phyloP scores from a whole-genome alignment of 2,888 invertebrate genomes.

The Girardia tigrina region DNA sequence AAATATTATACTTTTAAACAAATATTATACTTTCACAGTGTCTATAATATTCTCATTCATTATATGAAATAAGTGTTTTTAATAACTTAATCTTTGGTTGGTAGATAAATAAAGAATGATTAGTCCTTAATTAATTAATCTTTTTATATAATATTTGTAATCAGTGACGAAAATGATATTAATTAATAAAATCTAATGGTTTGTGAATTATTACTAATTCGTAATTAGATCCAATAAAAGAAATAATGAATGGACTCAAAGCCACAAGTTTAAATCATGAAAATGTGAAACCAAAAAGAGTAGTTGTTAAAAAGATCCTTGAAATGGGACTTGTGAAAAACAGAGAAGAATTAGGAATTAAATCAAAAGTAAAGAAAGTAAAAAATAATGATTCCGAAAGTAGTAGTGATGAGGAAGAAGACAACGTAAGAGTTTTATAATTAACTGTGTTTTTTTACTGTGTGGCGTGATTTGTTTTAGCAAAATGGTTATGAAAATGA shows the following conservation, averaged over 20 bases:
- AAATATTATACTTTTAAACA: no score
- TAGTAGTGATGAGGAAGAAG: neutral
- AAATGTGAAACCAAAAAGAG: neutral
- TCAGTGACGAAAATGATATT: no score
- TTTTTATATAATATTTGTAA: no score
- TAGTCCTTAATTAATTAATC: no score
- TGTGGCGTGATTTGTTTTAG: neutral
- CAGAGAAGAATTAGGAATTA: neutral
- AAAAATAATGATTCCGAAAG: neutral
- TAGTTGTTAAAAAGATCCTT: neutral
- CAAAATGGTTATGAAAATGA: neutral
- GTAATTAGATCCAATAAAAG: neutral
- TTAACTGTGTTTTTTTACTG: neutral
- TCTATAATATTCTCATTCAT: no score
- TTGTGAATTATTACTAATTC: no score
- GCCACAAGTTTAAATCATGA: neutral
- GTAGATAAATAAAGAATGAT: no score
- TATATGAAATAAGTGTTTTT: no score
- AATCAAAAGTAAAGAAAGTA: neutral
- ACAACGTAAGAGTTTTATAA: neutral
- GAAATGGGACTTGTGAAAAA: neutral
- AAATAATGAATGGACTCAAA: neutral
- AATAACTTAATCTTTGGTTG: no score
- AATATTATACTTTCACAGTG: no score
- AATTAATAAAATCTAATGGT: no score